Evolutionary conservation across 2,888 invertebrate genomes (phyloP), one percentile per base, ranked within the genome.

Genomic region (Boloria selene): DNA sequence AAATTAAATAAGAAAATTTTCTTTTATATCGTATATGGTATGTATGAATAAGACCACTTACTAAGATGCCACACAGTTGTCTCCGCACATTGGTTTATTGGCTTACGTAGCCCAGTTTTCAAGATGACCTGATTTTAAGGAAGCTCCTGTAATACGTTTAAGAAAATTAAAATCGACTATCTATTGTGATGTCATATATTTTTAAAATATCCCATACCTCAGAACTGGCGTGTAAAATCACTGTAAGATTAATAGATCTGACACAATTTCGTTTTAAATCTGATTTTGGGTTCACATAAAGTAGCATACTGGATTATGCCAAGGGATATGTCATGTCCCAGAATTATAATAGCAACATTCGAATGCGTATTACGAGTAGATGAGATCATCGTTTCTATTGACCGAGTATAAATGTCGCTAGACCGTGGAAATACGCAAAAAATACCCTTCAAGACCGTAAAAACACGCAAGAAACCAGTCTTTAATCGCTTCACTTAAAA

Each of bases 291-390:
- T 79, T 77, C 78, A 77, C 75, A 78, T 78, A 71, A 73, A 78
- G 80, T 76, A 67, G 70, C 68, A 74, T 77, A 77, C 79, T 77
- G 80, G 82, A 83, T 83, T 78, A 83, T 78, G 81, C 84, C 85
- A 85, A 87, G 83, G 85, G 82, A 85, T 81, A 86, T 89, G 90
- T 88, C 89, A 89, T 86, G 81, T 76, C 81, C 83, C 84, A 84
- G 82, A 89, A 88, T 86, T 79, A 75, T 85, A 87, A 84, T 82
- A 81, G 75, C 65, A 42, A 64, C 63, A 74, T 72, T 77, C 77
- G 75, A 76, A 77, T 77, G 76, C 75, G 73, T 72, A 75, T 75
- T 77, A 76, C 67, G 70, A 70, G 71, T 79, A 72, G 76, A 76
- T 89, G 90, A 90, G 79, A 85, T 90, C 90, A 89, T 72, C 75